phyloP scores from a whole-genome alignment of 2,113 vertebrate genomes.

The Muntiacus reevesi region DNA sequence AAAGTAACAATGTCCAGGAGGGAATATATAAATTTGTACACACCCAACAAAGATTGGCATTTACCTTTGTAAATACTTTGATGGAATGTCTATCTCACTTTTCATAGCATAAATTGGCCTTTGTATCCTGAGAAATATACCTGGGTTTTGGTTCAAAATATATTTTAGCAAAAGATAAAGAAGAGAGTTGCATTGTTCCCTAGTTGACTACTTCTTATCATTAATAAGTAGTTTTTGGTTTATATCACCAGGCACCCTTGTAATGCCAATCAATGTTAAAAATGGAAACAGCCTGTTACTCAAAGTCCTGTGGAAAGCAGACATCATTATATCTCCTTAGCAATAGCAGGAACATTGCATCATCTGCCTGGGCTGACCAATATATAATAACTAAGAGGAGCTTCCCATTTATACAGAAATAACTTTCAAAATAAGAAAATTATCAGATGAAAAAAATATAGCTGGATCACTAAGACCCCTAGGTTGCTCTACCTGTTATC shows the following conservation, averaged over 20 bases:
- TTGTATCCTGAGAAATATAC: background rate
- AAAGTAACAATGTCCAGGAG: background rate
- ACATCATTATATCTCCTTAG: background rate
- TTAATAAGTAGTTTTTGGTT: background rate
- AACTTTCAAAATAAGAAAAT: background rate
- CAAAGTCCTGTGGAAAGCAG: background rate
- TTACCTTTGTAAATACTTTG: background rate
- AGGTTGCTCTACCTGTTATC: background rate
- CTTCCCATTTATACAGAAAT: background rate
- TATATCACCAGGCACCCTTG: background rate
- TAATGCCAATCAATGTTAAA: background rate
- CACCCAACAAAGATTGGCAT: background rate
- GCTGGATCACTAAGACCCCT: background rate
- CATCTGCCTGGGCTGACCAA: background rate
- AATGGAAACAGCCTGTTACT: background rate
- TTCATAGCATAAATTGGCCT: background rate
- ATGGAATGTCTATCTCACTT: background rate
- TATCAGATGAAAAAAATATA: background rate
- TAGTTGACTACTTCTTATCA: background rate
- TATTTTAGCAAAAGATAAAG: background rate
- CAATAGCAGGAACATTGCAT: background rate
- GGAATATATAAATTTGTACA: background rate
- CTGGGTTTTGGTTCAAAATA: background rate
- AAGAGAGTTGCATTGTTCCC: background rate
- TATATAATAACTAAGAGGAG: background rate